phyloP scores from a whole-genome alignment of 2,888 invertebrate species.

The Oithona nana region DNA sequence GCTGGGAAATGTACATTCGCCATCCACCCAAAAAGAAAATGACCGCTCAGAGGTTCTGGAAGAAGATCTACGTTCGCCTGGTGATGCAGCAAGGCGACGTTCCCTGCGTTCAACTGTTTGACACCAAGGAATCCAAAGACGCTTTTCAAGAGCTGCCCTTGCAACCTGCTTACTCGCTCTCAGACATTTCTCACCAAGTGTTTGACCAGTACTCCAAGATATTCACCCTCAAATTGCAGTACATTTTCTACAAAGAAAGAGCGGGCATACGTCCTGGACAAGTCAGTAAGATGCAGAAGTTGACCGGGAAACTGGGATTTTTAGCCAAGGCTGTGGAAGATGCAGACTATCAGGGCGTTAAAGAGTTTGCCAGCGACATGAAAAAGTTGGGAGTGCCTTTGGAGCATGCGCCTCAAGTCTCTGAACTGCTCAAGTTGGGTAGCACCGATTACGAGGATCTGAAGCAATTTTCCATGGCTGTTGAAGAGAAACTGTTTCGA shows the following conservation, averaged over 20 bases:
- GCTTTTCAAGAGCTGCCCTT: conserved; percentile 86
- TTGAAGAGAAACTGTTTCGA: conserved; percentile 45
- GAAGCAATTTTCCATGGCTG: conserved; percentile 68
- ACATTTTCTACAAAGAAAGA: conserved; percentile 91
- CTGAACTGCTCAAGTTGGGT: conserved; percentile 87
- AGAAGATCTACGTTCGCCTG: conserved; percentile 74
- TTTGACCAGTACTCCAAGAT: conserved; percentile 98
- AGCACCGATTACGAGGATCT: conserved; percentile 71
- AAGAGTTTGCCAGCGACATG: conserved; percentile 77
- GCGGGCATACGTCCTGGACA: conserved; percentile 89
- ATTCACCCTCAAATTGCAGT: conserved; percentile 90
- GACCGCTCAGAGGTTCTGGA: conserved; percentile 79
- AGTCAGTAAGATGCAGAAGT: conserved; percentile 63
- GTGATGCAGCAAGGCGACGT: conserved; percentile 56
- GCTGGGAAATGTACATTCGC: conserved; percentile 89
- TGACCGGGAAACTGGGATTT: conserved; percentile 74
- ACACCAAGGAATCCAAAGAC: conserved; percentile 62
- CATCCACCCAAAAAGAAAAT: conserved; percentile 85
- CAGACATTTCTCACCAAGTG: conserved; percentile 68
- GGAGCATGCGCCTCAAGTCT: conserved; percentile 86
- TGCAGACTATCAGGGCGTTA: conserved; percentile 78
- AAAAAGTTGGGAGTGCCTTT: conserved; percentile 84
- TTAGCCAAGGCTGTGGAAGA: conserved; percentile 85
- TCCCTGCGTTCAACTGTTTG: conserved; percentile 65
- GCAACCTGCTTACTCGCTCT: conserved; percentile 84